Evolutionary conservation across 64 coral and sea anemone species (phyloP).

Genomic region (Pocillopora verrucosa): DNA sequence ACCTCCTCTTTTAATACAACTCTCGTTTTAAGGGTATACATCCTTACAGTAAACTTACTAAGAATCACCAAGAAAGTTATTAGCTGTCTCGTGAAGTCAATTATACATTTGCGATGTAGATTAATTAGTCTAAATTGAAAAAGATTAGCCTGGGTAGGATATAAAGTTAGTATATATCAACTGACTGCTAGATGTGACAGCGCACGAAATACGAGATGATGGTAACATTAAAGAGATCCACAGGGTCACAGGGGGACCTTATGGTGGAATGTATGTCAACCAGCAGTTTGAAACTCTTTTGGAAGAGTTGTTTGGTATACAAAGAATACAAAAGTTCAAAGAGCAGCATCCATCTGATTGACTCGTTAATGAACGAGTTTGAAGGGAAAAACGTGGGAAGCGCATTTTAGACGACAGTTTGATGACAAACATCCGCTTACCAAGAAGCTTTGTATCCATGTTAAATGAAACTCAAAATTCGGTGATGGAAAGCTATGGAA

Average conservation of each 20-base stretch:
- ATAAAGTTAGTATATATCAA: too few relatives aligned
- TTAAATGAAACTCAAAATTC: not conserved
- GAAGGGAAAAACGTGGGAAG: slow-evolving; percentile 56
- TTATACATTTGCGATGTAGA: too few relatives aligned
- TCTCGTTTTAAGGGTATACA: too few relatives aligned
- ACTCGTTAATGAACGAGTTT: slow-evolving; percentile 40
- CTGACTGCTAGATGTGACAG: not conserved
- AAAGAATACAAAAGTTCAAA: not conserved
- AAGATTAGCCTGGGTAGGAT: too few relatives aligned
- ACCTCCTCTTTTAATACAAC: too few relatives aligned
- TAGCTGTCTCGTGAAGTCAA: too few relatives aligned
- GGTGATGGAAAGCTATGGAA: not conserved
- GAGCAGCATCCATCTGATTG: slow-evolving; percentile 33
- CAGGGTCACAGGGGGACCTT: slow-evolving; percentile 13
- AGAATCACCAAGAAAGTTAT: too few relatives aligned
- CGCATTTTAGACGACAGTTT: slow-evolving; percentile 11
- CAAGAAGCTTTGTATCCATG: slow-evolving; percentile 36
- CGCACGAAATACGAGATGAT: not conserved
- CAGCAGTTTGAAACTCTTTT: slow-evolving; percentile 20
- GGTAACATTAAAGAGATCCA: slow-evolving; percentile 31
- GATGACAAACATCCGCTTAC: slow-evolving; percentile 44
- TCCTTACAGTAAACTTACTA: too few relatives aligned
- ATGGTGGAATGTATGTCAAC: slow-evolving; percentile 44
- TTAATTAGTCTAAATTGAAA: too few relatives aligned
- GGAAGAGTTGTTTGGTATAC: slow-evolving; percentile 34